Evolutionary conservation across 2,113 vertebrate genomes (phyloP).

Genomic region (Brienomyrus brachyistius): DNA sequence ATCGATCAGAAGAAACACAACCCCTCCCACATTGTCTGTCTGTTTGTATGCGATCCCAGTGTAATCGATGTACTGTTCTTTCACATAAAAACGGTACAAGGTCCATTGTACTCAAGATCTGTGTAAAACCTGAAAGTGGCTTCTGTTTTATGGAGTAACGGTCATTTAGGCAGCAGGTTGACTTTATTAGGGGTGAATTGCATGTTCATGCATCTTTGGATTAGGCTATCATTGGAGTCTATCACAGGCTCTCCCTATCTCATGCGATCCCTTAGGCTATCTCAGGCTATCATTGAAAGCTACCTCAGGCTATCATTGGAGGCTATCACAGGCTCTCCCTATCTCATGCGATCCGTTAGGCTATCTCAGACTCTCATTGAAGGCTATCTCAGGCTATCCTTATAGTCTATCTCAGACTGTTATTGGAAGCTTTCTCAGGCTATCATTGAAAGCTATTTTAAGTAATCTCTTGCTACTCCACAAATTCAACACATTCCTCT

Average conservation of each 20-base stretch:
- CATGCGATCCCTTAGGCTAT: not conserved
- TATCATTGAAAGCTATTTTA: not conserved
- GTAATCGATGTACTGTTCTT: not conserved
- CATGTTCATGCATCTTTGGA: conserved; percentile 21
- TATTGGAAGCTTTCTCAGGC: not conserved
- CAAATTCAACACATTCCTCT: not conserved
- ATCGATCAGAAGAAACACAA: not conserved
- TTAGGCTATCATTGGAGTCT: not conserved
- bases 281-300: not conserved
- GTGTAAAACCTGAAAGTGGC: not conserved
- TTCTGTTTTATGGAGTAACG: not conserved
- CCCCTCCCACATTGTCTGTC: not conserved
- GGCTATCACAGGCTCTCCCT: not conserved
- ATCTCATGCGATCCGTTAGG: not conserved
- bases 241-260: not conserved
- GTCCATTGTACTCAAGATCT: not conserved
- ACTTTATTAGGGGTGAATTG: not conserved
- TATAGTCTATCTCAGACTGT: too few relatives aligned
- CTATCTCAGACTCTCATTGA: not conserved
- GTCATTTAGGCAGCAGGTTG: not conserved
- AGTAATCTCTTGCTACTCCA: not conserved
- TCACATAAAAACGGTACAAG: not conserved
- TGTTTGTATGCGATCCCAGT: not conserved
- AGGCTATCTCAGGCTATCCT: too few relatives aligned
- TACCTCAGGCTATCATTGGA: not conserved